Base-by-base conservation (phyloP, 2,113 vertebrate species). In the Hemichromis elongatus region DNA sequence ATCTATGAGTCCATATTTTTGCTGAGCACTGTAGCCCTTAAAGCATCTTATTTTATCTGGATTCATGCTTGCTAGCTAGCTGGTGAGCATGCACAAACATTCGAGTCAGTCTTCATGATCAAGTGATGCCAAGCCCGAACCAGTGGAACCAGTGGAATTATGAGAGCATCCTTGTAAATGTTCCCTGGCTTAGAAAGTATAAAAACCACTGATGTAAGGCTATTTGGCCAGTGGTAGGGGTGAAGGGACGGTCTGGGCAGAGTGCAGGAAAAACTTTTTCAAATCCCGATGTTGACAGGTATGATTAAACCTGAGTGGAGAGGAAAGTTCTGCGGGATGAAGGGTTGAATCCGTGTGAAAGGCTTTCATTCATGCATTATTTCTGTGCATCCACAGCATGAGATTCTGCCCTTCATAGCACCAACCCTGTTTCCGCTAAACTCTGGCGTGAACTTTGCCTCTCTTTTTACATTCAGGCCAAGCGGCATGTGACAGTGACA, bases 401-500 rank as follows among this genome's bases (percentile, higher is more conserved):
- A 84, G 80, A 75, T 61, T 86, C 50, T 57, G 52, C 83, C 66
- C 78, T n/a, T 19, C 30, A 13, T 52, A 78, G 86, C 83, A 85
- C 70, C 89, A 68, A 77, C 87, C 82, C 82, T 75, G 53, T 86
- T 88, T 86, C 53, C 18, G 26, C 66, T 83, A 40, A 87, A 73
- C 33, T 21, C 77, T n/a, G 13, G 19, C 4, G 21, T 86, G 86
- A 89, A 79, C 84, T 91, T 78, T 59, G 68, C 85, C 86, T 87
- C 45, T 52, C 80, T 73, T 52, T 79, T 57, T 42, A 10, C 78
- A 5, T 57, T 82, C 59, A 26, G 50, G 42, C 84, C 26, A 7
- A 87, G 86, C 59, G 85, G 78, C 92, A 91, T 90, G 87, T 89
- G 86, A 93, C 84, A 75, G 85, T 88, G 89, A 90, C 91, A 94